Base-by-base conservation (phyloP, 2,113 vertebrate genomes). In the Muscicapa adusta region DNA sequence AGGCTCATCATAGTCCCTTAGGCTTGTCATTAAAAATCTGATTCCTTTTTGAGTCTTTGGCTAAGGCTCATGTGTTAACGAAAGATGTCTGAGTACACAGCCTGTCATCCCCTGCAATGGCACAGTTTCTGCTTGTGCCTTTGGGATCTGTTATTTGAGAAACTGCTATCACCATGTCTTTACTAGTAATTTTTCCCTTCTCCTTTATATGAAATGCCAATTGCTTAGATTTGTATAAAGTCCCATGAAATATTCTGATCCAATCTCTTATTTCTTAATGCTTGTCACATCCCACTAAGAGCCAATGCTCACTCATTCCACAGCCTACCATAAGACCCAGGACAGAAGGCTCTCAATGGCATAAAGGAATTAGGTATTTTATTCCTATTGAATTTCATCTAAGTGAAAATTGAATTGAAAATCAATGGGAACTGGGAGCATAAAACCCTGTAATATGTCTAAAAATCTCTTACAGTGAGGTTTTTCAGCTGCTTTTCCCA, bases 351-450 rank as follows among this genome's bases (percentile, higher is more conserved):
- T 88, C 60, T 87, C 81, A 96, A 76, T 31, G 51, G 56, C 50
- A 85, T 36, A 91, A 89, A 94, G 50, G 78, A 91, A 94, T 36
- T 66, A 34, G 47, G 74, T 94, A 82, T 66, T 94, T 88, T 72
- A 80, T 85, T 88, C 81, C 77, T 68, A 85, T 43, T 94, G 80
- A 89, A 89, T 94, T 87, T 89, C 50, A 82, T 61, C 74, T 79
- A 81, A 91, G 81, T 94, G 84, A 95, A 92, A 95, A 94, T 51
- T 95, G 89, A 94, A 75, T 81, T 87, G 77, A 94, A 95, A 92
- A 61, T 79, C 89, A 87, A 17, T 40, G 67, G 77, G 62, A 95
- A 76, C 58, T 36, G 33, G 58, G 17, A 95, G 38, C 24, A 67
- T 53, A 91, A 91, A 84, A 38, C 34, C n/a, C n/a, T 79, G 50